Evolutionary conservation across 2,888 invertebrate species (phyloP).

Genomic region (Ectemnius cavifrons): DNA sequence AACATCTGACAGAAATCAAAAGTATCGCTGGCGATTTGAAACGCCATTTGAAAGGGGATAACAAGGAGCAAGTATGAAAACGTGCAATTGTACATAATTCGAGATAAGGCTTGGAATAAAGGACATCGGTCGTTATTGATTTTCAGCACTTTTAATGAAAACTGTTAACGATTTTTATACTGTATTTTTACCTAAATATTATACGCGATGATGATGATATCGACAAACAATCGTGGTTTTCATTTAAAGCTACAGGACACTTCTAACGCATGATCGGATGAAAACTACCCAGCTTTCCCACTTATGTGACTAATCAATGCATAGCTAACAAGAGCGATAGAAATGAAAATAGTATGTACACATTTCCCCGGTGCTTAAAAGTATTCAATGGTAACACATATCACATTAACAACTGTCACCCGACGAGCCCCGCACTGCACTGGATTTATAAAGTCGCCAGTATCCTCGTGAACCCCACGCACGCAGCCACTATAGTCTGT

Average conservation of each 20-base stretch:
- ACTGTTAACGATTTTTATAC: slow-evolving; percentile 1
- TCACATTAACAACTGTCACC: slow-evolving; percentile 10
- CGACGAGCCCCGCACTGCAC: slow-evolving; percentile 6
- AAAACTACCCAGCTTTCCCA: no score
- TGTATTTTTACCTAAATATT: slow-evolving; percentile 24
- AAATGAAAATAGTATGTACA: slow-evolving; percentile 27
- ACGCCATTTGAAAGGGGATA: slow-evolving; percentile 74
- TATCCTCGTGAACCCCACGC: slow-evolving; percentile 95
- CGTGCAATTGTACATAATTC: slow-evolving; percentile 33
- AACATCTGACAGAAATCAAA: slow-evolving; percentile 79
- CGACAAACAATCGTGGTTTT: no score
- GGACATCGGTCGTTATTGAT: not conserved
- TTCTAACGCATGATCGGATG: no score
- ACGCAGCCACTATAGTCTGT: slow-evolving; percentile 92
- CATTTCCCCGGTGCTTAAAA: slow-evolving; percentile 6
- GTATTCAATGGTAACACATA: slow-evolving; percentile 20
- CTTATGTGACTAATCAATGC: no score
- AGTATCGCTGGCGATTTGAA: slow-evolving; percentile 80
- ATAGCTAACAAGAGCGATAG: no score
- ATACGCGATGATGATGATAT: not conserved
- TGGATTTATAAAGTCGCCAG: slow-evolving; percentile 89
- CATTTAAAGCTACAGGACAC: no score
- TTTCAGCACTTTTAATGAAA: slow-evolving; percentile 2
- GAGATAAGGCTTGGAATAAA: slow-evolving; percentile 18
- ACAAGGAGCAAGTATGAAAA: slow-evolving; percentile 58